Conservation (phyloP, 2,797 vertebrate species). For the Scyliorhinus canicula region DNA sequence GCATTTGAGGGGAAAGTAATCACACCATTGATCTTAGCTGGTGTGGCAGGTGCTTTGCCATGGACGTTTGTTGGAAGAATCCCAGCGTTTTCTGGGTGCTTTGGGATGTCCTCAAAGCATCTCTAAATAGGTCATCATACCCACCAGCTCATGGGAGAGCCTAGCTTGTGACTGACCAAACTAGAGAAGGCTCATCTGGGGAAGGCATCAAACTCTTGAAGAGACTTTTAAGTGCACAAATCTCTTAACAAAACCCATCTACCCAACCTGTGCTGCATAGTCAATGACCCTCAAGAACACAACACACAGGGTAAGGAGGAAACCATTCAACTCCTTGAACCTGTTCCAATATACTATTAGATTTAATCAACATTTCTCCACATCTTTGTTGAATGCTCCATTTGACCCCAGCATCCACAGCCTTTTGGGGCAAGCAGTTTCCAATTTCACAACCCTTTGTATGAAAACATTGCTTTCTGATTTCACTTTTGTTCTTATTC, state of each 20-base stretch:
- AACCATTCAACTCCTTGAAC: background rate
- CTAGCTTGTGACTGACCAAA: too few species aligned
- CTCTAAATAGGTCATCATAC: too few species aligned
- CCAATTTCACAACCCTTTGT: background rate
- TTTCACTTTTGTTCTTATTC: background rate
- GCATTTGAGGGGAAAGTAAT: background rate
- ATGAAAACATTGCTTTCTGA: background rate
- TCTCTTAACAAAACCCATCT: too few species aligned
- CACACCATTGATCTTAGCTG: too few species aligned
- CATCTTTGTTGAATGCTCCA: background rate
- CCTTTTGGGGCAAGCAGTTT: background rate
- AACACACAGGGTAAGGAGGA: background rate
- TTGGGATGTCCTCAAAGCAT: too few species aligned
- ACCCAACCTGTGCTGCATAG: background rate
- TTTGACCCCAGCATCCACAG: background rate
- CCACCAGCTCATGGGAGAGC: too few species aligned
- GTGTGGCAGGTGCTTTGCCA: too few species aligned
- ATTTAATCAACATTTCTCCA: background rate
- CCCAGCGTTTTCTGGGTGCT: too few species aligned
- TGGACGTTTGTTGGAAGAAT: too few species aligned
- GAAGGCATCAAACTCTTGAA: too few species aligned
- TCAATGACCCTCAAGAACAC: background rate
- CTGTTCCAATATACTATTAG: background rate
- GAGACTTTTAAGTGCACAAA: too few species aligned
- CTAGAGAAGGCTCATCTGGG: too few species aligned